Evolutionary conservation across 2,113 vertebrate species (phyloP).

Genomic region (Gnathonemus echidnorhynchus): DNA sequence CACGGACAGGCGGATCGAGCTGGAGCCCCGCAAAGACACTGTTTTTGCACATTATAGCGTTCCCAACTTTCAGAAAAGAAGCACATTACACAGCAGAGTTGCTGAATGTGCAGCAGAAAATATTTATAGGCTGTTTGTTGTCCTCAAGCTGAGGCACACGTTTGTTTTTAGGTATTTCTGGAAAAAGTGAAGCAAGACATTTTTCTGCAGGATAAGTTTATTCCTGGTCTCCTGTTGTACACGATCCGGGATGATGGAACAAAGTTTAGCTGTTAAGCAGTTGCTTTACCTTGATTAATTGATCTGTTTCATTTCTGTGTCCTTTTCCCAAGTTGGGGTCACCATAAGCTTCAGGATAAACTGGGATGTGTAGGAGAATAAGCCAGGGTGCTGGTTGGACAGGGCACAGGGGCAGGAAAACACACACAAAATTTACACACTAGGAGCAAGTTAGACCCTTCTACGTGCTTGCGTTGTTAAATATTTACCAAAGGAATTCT

Average conservation of each 20-base stretch:
- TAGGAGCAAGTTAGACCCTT: background rate
- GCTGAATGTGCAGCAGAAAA: background rate
- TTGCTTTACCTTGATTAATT: background rate
- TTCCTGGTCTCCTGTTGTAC: background rate
- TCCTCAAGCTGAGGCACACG: background rate
- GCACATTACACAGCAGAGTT: background rate
- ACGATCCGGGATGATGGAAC: background rate
- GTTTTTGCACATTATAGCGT: background rate
- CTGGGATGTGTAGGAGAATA: background rate
- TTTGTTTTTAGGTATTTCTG: background rate
- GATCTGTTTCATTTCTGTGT: background rate
- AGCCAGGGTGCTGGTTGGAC: background rate
- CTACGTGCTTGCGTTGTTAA: background rate
- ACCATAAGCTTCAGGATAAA: background rate
- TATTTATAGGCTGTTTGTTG: background rate
- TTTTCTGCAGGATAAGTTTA: conserved; percentile 1
- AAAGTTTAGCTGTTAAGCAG: background rate
- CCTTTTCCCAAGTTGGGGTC: background rate
- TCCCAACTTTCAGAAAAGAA: background rate
- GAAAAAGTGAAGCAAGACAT: background rate
- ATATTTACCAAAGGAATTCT: background rate
- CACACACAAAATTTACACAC: background rate
- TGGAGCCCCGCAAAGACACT: background rate
- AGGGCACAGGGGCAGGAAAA: background rate
- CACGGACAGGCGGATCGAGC: background rate